A percentile compares a stretch with the other conserved stretches of the same genome.
Evolutionary conservation across 1,140 invertebrate genomes (phyloP).

Genomic region (Drosophila dunni): DNA sequence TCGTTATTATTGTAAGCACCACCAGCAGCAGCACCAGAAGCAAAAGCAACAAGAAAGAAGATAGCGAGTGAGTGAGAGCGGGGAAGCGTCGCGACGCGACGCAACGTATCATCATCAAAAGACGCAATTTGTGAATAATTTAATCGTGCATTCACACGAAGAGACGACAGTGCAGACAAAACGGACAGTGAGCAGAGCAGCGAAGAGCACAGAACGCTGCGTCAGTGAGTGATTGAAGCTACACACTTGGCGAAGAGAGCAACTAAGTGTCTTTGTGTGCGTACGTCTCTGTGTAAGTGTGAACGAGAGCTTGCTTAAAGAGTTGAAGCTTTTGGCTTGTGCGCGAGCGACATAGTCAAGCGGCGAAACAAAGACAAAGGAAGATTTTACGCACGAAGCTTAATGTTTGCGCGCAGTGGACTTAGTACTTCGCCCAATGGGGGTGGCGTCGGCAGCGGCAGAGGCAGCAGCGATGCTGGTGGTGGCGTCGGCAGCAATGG

Average conservation of each 20-base stretch:
- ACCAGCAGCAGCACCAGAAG: background rate
- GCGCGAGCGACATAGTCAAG: conserved; percentile 9
- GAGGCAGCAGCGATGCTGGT: conserved; percentile 17
- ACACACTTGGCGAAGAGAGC: conserved; percentile 8
- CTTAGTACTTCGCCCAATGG: conserved; percentile 36
- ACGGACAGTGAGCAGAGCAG: conserved; percentile 2
- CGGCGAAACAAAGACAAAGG: conserved; percentile 24
- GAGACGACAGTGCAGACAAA: background rate
- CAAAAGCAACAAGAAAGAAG: conserved; percentile 1
- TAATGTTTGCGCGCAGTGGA: conserved; percentile 58
- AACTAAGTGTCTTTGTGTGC: conserved; percentile 11
- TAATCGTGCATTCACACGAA: conserved; percentile 76
- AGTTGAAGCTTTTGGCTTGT: conserved; percentile 38
- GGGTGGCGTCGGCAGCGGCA: conserved; percentile 4
- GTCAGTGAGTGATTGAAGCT: conserved; percentile 8
- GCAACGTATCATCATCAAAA: conserved; percentile 42
- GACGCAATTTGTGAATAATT: conserved; percentile 79
- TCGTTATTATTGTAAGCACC: conserved; percentile 23
- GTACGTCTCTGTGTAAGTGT: background rate
- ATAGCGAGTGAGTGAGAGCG: conserved; percentile 10
- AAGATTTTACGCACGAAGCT: conserved; percentile 15
- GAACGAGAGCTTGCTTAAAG: conserved; percentile 33
- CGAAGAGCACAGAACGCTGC: background rate
- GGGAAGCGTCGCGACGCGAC: background rate
- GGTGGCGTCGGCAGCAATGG: conserved; percentile 6